Conservation (phyloP, 2,113 vertebrate genomes). For the Sorex fumeus region DNA sequence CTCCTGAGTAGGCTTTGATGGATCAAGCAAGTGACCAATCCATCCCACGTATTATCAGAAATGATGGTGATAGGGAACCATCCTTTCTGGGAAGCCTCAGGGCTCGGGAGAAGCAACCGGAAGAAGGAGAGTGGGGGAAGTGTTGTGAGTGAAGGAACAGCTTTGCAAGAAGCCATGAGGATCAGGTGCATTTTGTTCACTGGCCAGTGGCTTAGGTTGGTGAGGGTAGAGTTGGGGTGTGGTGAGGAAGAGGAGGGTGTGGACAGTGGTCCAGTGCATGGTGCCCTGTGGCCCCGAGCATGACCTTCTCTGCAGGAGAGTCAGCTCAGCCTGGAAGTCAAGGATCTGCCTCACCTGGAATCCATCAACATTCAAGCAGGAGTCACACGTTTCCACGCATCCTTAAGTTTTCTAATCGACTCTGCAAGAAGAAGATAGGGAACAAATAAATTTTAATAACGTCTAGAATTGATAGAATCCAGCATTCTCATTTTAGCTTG, state of each 20-base stretch:
- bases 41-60: not conserved
- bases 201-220: not conserved
- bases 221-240: not conserved
- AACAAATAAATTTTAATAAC: not conserved
- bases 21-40: not conserved
- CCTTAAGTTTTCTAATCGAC: not conserved
- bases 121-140: not conserved
- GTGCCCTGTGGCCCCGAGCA: not conserved
- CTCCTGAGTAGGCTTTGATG: not conserved
- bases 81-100: not conserved
- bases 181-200: not conserved
- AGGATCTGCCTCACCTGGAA: not conserved
- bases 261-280: not conserved
- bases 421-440: not conserved
- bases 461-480: not conserved
- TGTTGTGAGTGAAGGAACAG: constrained; percentile 14
- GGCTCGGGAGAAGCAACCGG: not conserved
- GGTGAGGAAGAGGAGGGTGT: not conserved
- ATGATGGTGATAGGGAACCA: fast-evolving
- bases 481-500: not conserved
- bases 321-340: not conserved
- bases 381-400: too few relatives aligned
- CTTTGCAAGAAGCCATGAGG: not conserved
- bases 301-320: fast-evolving
- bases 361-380: not conserved